phyloP scores from a whole-genome alignment of 2,113 vertebrate genomes.

The Rhinoderma darwinii region DNA sequence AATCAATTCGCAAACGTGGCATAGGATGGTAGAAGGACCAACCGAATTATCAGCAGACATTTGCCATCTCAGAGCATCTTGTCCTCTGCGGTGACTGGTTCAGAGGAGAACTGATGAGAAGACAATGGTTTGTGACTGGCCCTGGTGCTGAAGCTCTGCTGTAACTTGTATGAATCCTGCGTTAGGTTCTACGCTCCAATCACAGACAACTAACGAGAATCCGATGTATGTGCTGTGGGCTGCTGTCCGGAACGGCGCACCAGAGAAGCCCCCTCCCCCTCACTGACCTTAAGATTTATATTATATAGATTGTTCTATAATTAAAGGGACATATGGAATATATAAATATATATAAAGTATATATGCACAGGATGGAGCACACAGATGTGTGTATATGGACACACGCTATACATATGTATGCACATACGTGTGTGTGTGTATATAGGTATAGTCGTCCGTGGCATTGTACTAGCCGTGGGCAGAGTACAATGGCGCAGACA shows the following conservation, averaged over 20 bases:
- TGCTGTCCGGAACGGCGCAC: neutral
- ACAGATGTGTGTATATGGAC: slow-evolving; percentile 19
- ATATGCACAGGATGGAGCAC: slow-evolving; percentile 16
- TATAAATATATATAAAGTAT: slow-evolving; percentile 35
- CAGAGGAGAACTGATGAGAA: too few relatives aligned
- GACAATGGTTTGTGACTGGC: too few relatives aligned
- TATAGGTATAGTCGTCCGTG: neutral
- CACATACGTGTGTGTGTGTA: neutral
- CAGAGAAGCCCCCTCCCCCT: neutral
- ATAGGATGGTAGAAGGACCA: too few relatives aligned
- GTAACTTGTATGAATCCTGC: neutral
- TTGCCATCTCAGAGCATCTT: too few relatives aligned
- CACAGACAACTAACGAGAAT: neutral
- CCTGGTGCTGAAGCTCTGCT: neutral
- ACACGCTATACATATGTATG: neutral
- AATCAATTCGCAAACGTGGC: neutral
- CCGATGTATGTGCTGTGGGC: neutral
- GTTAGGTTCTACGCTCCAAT: too few relatives aligned
- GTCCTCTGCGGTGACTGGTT: too few relatives aligned
- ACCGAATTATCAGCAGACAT: too few relatives aligned
- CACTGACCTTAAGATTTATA: slow-evolving; percentile 34
- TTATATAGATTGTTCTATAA: slow-evolving; percentile 33
- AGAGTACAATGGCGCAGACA: neutral
- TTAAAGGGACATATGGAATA: slow-evolving; percentile 34
- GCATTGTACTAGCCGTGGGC: neutral